Evolutionary conservation across 2,888 invertebrate genomes (phyloP), one percentile per base, ranked within the genome.

Genomic region (Ypsolopha sequella): DNA sequence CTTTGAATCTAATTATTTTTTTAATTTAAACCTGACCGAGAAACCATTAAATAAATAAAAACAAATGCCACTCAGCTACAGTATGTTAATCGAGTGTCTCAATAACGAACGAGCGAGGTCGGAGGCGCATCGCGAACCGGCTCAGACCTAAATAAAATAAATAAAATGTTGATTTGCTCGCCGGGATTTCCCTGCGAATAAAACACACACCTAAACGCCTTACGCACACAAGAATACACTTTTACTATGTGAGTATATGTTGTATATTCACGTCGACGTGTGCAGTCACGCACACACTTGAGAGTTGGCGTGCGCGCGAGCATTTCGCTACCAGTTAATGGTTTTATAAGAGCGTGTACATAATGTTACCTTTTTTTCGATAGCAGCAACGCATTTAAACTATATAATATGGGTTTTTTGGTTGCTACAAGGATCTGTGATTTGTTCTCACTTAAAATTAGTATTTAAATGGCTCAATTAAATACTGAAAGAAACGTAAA

Each of bases 141-240:
- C 13, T 7, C 43, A 6, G 9, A 14, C 1, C 43, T 9, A 11
- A 43, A 14, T 7, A 43, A 43, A 9, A 43, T 43, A 14, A 45
- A 45, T 45, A 34, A 45, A 45, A 45, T n/a, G 10, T 7, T 9
- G 36, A 60, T 68, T 63, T 69, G 65, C 82, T 59, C 70, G 58
- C 56, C 52, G 84, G 84, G 84, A 79, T 70, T 80, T 68, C 84
- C 73, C 80, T 63, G 63, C 67, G 65, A 60, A 57, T 41, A 34
- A 13, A 54, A 56, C 56, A 47, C 62, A 51, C 57, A 57, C 56
- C 50, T 52, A 39, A 52, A 48, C 50, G 48, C 14, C 45, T 56
- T 56, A 49, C 52, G 51, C 55, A 53, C 50, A 53, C n/a, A n/a
- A 38, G n/a, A 38, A 38, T 38, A 38, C 8, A 43, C 43, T 6